These are phyloP conservation scores for Leptocoma aspasia DNA, from an alignment of 2,113 vertebrate species.

Conservation along the genomic window DNA sequence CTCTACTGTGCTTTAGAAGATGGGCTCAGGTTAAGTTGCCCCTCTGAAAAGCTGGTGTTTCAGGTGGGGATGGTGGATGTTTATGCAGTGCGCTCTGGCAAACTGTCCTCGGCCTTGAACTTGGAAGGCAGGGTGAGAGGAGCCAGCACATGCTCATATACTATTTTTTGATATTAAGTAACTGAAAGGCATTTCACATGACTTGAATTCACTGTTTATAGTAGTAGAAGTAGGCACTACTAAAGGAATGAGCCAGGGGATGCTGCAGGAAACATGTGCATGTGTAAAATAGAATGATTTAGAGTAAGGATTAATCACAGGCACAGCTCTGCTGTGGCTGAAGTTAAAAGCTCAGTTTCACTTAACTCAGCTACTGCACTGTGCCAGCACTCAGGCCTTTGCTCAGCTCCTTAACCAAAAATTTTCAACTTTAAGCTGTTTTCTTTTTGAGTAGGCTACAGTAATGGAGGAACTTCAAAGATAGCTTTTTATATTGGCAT, in stretches of 20 bases:
- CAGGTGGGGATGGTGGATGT: not conserved
- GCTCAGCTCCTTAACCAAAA: not conserved
- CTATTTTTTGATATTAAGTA: conserved; percentile 23
- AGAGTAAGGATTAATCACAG: not conserved
- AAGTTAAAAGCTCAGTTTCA: not conserved
- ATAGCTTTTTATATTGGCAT: not conserved
- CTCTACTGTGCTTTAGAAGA: not conserved
- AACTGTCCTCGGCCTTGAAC: not conserved
- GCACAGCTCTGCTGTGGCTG: not conserved
- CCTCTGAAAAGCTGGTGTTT: not conserved
- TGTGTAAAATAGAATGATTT: not conserved
- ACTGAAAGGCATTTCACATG: conserved; percentile 25
- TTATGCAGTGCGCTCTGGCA: not conserved
- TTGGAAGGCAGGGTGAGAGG: not conserved
- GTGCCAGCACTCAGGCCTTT: not conserved
- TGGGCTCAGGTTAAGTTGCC: not conserved
- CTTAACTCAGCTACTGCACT: not conserved
- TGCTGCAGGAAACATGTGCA: not conserved
- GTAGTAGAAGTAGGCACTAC: not conserved
- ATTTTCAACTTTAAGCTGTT: not conserved
- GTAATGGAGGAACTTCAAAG: not conserved
- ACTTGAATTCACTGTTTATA: not conserved
- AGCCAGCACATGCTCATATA: not conserved
- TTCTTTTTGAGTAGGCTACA: not conserved
- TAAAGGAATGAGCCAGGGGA: not conserved